Conservation (phyloP, 1,140 invertebrate species). For the Coenobita brevimanus region DNA sequence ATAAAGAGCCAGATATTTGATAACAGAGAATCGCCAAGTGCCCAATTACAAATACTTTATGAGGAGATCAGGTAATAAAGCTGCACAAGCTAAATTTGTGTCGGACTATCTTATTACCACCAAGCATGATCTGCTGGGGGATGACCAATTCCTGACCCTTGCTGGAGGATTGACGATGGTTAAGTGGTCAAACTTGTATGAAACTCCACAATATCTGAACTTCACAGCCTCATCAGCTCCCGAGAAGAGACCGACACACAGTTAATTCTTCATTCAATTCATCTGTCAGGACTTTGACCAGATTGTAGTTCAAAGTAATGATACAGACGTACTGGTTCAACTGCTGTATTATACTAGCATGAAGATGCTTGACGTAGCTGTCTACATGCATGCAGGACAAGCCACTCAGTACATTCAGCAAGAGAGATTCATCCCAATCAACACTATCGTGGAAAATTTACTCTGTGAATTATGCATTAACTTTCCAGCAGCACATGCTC, state of each 20-base stretch:
- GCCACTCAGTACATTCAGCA: too few species aligned
- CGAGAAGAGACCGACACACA: constrained; percentile 13
- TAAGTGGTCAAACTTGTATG: neutral
- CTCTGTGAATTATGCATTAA: too few species aligned
- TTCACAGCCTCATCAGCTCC: neutral
- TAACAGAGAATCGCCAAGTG: neutral
- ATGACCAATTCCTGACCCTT: constrained; percentile 17
- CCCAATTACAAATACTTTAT: constrained; percentile 1
- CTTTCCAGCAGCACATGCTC: too few species aligned
- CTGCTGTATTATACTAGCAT: too few species aligned
- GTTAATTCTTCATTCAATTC: neutral
- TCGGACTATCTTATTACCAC: constrained; percentile 1
- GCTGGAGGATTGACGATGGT: constrained; percentile 7
- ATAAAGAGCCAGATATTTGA: neutral
- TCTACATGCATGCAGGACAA: too few species aligned
- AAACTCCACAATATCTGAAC: constrained; percentile 13
- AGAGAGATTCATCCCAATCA: too few species aligned
- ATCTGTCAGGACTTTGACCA: too few species aligned
- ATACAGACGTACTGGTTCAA: too few species aligned
- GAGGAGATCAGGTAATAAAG: constrained; percentile 4
- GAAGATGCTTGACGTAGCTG: too few species aligned
- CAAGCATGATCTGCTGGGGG: constrained; percentile 7
- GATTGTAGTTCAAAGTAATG: too few species aligned
- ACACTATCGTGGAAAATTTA: too few species aligned
- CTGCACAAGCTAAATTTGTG: neutral